phyloP scores from a whole-genome alignment of 1,140 invertebrate genomes.

The Polyergus mexicanus region DNA sequence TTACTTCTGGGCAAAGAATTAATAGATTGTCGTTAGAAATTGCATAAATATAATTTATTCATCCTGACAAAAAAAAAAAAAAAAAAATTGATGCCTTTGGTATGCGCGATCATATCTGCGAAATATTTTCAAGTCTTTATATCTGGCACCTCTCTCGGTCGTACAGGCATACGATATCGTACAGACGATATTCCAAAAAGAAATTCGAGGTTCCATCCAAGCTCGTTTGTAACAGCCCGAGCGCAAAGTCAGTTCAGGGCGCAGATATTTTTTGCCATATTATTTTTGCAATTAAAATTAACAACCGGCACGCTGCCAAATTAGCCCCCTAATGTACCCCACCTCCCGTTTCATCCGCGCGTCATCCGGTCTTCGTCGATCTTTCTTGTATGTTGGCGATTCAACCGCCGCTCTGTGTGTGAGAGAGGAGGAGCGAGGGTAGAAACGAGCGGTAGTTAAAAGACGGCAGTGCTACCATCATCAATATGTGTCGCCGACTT shows the following conservation, averaged over 20 bases:
- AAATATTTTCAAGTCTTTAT: constrained; percentile 57
- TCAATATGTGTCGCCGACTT: constrained; percentile 74
- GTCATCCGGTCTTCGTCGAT: constrained; percentile 66
- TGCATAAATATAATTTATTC: neutral
- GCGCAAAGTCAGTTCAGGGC: constrained; percentile 27
- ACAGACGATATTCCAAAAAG: constrained; percentile 28
- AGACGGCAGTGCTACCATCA: constrained; percentile 67
- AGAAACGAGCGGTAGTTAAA: constrained; percentile 60
- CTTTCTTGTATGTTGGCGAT: constrained; percentile 57
- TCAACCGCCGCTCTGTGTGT: constrained; percentile 23
- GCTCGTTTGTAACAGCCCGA: constrained; percentile 62
- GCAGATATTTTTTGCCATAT: constrained; percentile 74
- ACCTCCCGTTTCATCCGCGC: constrained; percentile 67
- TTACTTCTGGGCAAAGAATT: neutral
- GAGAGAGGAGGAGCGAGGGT: constrained; percentile 37
- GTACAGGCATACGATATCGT: constrained; percentile 10
- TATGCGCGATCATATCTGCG: too few species aligned
- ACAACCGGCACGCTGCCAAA: constrained; percentile 85
- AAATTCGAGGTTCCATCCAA: constrained; percentile 51
- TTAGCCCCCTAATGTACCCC: constrained; percentile 83
- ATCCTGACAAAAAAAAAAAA: too few species aligned
- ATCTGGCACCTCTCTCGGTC: constrained; percentile 25
- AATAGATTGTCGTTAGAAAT: neutral
- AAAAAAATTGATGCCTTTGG: neutral
- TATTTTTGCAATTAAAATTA: constrained; percentile 86